phyloP scores from a whole-genome alignment of 2,113 vertebrate genomes.

The Notechis scutatus region DNA sequence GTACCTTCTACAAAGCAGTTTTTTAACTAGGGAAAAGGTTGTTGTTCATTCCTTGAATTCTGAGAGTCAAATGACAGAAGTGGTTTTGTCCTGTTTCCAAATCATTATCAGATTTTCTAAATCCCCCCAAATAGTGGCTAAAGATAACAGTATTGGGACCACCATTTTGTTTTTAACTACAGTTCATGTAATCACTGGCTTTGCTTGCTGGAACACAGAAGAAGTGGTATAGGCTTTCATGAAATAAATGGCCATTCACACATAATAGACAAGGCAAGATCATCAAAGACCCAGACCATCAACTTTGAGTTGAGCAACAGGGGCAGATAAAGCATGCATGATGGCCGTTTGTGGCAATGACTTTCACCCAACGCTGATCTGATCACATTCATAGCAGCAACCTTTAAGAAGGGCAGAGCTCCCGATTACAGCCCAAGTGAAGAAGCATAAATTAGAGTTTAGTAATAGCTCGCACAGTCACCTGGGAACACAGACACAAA shows the following conservation, averaged over 20 bases:
- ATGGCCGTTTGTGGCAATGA: neutral
- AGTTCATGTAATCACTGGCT: neutral
- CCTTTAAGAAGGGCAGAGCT: neutral
- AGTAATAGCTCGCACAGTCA: neutral
- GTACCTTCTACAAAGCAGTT: neutral
- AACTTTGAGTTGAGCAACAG: neutral
- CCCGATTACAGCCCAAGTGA: neutral
- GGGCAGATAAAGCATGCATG: neutral
- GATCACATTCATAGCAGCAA: neutral
- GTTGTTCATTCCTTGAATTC: neutral
- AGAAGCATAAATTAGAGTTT: rapidly evolving
- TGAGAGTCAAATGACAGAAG: neutral
- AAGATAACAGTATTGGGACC: neutral
- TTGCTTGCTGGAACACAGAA: neutral
- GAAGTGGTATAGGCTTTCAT: neutral
- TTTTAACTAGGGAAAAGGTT: neutral
- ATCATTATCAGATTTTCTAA: neutral
- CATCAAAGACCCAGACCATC: neutral
- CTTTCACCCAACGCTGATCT: neutral
- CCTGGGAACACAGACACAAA: conserved; percentile 19
- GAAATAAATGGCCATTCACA: neutral
- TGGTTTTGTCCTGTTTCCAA: neutral
- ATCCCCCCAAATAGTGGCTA: neutral
- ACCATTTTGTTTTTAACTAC: neutral
- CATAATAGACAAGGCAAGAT: neutral